A percentile compares a stretch with the other conserved stretches of the same genome.
Conservation (phyloP, 2,888 invertebrate genomes). For the Ditylenchus weischeri region DNA sequence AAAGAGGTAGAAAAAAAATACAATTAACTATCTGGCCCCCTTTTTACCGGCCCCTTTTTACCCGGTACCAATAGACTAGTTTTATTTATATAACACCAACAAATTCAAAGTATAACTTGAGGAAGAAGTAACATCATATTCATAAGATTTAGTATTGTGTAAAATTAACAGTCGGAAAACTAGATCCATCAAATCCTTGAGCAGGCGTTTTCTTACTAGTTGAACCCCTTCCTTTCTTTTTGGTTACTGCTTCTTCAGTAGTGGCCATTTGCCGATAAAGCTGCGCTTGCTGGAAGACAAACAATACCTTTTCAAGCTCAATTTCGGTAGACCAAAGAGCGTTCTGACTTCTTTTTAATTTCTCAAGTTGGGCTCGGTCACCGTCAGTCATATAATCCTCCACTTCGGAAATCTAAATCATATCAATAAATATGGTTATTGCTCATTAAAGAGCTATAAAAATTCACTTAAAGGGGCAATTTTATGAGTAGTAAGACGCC, state of each 20-base stretch:
- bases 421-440: too few species aligned
- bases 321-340: constrained; percentile 39
- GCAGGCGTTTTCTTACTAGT: background rate
- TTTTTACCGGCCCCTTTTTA: too few species aligned
- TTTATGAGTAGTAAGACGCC: too few species aligned
- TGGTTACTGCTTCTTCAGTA: background rate
- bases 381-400: constrained; percentile 47
- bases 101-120: too few species aligned
- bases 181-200: background rate
- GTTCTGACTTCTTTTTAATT: constrained; percentile 32
- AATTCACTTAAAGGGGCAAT: too few species aligned
- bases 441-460: too few species aligned
- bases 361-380: constrained; percentile 35
- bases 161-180: background rate
- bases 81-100: too few species aligned
- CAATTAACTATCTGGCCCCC: too few species aligned
- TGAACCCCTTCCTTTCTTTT: background rate
- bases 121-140: too few species aligned
- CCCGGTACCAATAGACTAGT: too few species aligned
- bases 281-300: constrained; percentile 33
- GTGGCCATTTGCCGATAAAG: background rate
- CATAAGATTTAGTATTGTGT: background rate
- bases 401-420: constrained; percentile 41
- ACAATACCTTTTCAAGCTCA: constrained; percentile 38
- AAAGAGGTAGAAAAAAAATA: too few species aligned